Base-by-base conservation (phyloP, 1,140 invertebrate genomes). In the Drosophila murphyi region DNA sequence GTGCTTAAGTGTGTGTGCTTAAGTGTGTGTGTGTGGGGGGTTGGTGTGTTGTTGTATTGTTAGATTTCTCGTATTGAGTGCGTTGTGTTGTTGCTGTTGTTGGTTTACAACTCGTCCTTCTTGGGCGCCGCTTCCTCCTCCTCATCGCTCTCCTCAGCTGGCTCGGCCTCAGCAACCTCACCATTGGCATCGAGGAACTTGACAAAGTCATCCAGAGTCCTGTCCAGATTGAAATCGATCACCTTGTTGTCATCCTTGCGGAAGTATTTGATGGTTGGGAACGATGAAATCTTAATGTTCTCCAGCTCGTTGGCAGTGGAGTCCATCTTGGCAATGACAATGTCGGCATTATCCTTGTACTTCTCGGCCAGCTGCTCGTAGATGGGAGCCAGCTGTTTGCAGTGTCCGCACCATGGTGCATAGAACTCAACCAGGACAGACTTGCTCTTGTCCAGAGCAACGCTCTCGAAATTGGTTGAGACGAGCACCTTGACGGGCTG, bases 361-460 rank as follows among this genome's bases (percentile, higher is more conserved):
- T 98, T 97, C 82, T 95, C 94, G 35, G 93, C 94, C 64, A 95
- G 91, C 91, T 95, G 94, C 76, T 99, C 98, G 93, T 98, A 99
- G 93, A 99, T 99, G 32, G 99, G 99, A 75, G 94, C 97, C 78
- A 99, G 94, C 92, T 99, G 97, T 93, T 99, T 99, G 95, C 98
- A 99, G 92, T 99, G 98, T 70, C 97, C 96, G 92, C 97, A 97
- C 98, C 98, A 99, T 68, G 98, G 98, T 41, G 98, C 98, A 93
- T 99, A 99, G 94, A 99, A 99, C 94, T 99, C 98, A 78, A 99
- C 98, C 69, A 99, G 95, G 45, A 99, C 99, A 91, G 97, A 95
- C 94, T 99, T 99, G 43, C 93, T 94, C 81, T 95, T 96, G 92
- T 99, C 96, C 67, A 97, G 95, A 41, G 96, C 98, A 79, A 99